Evolutionary conservation across 2,113 vertebrate genomes (phyloP), one percentile per base, ranked within the genome.

Genomic region (Phyllostomus discolor): DNA sequence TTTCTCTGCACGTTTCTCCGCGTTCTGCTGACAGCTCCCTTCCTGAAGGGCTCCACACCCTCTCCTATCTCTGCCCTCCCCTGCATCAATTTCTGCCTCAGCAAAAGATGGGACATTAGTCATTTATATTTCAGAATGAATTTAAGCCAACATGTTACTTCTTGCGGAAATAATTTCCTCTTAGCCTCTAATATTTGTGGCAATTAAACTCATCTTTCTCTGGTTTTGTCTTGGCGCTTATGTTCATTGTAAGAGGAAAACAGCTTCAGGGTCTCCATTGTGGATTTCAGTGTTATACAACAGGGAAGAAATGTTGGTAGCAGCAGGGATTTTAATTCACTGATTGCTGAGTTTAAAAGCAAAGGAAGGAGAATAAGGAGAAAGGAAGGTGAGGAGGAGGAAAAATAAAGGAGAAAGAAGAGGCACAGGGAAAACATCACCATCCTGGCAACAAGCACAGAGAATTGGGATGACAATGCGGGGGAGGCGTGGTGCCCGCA

Each of bases 101-200:
- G 72, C 59, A 93, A 76, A 92, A 92, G 22, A 85, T 72, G 88
- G 75, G 46, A 82, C 67, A 82, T 81, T 17, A 94, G 69, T 88
- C 59, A 79, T 79, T 94, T 90, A 85, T 91, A 95, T 95, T 88
- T 92, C 54, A 70, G 78, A 92, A 26, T 80, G 92, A 96, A 88
- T 90, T 94, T 92, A 62, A 92, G 76, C 57, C 84, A 78, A 67
- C 48, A 69, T 14, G 7, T 93, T 75, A 31, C 79, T 88, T 86
- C 67, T 69, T n/a, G 43, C 92, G 79, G 75, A 73, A 95, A 48
- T 64, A n/a, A 86, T 96, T 96, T 84, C 26, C 64, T 57, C 28
- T 83, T 75, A 48, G 16, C 76, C 41, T 89, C 64, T 64, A 38
- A 91, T 48, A 69, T 19, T 15, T 22, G 52, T 79, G 31, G 76